A percentile compares a stretch with the other conserved stretches of the same genome.
Conservation (phyloP, 64 coral and sea anemone genomes). For the Catalaphyllia jardinei region DNA sequence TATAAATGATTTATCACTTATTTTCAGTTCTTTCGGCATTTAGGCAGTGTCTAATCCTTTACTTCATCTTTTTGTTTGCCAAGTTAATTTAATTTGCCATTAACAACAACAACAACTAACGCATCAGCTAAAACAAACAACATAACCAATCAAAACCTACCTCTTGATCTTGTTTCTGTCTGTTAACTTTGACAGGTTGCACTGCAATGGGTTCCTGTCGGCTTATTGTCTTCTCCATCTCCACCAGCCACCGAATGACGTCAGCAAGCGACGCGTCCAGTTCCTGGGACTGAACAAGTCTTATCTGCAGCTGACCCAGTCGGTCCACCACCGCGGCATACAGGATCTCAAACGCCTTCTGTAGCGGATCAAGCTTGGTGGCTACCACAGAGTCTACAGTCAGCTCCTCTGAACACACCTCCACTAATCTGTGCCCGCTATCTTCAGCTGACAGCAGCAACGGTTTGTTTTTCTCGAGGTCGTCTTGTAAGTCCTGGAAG, state of each 20-base stretch:
- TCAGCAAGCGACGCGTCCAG: constrained; percentile 72
- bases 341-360: constrained; percentile 79
- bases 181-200: constrained; percentile 63
- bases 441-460: constrained; percentile 71
- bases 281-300: constrained; percentile 71
- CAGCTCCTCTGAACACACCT: constrained; percentile 53
- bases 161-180: constrained; percentile 74
- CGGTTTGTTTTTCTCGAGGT: constrained; percentile 64
- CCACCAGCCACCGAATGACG: constrained; percentile 74
- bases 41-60: no score
- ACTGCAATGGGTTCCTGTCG: constrained; percentile 73
- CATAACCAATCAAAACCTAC: constrained; percentile 22
- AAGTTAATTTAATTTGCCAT: no score
- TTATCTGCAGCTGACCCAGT: constrained; percentile 67
- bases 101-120: no score
- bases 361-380: constrained; percentile 72
- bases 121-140: no score
- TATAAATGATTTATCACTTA: no score
- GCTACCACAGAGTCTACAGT: constrained; percentile 49
- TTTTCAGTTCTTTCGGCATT: no score
- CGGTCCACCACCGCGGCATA: constrained; percentile 76
- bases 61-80: no score
- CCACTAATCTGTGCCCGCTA: constrained; percentile 68
- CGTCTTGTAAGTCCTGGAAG: constrained; percentile 58
- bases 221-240: constrained; percentile 61